Evolutionary conservation across 2,888 invertebrate species (phyloP).

Genomic region (Thereva unica): DNA sequence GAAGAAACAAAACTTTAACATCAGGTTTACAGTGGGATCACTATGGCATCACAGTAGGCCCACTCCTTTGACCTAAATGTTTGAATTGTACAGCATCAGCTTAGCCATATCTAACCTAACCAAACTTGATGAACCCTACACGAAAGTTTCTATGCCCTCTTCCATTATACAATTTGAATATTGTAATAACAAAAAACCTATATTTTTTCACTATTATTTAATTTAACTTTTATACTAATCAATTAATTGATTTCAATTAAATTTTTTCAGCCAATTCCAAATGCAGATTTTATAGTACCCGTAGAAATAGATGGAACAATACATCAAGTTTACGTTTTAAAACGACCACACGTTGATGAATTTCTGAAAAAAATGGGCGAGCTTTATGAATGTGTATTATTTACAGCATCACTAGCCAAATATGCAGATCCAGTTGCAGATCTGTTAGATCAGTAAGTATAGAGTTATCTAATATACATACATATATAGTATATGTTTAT

Average conservation of each 20-base stretch:
- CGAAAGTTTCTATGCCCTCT: too few relatives aligned
- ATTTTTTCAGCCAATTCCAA: constrained; percentile 88
- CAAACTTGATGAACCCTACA: too few relatives aligned
- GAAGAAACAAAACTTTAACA: too few relatives aligned
- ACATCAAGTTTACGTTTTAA: constrained; percentile 98
- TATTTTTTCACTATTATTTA: too few relatives aligned
- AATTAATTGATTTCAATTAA: constrained; percentile 1
- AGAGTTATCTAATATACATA: constrained; percentile 1
- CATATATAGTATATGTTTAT: neutral
- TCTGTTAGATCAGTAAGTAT: constrained; percentile 77
- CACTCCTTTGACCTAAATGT: too few relatives aligned
- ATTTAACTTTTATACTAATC: neutral
- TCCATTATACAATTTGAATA: too few relatives aligned
- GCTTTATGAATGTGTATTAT: constrained; percentile 97
- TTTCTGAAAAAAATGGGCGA: constrained; percentile 98
- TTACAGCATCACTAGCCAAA: constrained; percentile 98
- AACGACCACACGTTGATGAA: constrained; percentile 98
- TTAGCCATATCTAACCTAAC: too few relatives aligned
- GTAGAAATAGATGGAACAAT: constrained; percentile 99
- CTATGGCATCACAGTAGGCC: too few relatives aligned
- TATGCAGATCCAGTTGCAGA: constrained; percentile 99
- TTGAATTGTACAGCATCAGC: too few relatives aligned
- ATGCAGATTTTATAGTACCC: constrained; percentile 99
- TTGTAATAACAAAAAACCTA: too few relatives aligned
- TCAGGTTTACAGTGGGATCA: too few relatives aligned